Percentiles rank a stretch among this genome's conserved stretches.
Evolutionary conservation across 2,113 vertebrate species (phyloP).

Genomic region (Coryphaenoides rupestris): DNA sequence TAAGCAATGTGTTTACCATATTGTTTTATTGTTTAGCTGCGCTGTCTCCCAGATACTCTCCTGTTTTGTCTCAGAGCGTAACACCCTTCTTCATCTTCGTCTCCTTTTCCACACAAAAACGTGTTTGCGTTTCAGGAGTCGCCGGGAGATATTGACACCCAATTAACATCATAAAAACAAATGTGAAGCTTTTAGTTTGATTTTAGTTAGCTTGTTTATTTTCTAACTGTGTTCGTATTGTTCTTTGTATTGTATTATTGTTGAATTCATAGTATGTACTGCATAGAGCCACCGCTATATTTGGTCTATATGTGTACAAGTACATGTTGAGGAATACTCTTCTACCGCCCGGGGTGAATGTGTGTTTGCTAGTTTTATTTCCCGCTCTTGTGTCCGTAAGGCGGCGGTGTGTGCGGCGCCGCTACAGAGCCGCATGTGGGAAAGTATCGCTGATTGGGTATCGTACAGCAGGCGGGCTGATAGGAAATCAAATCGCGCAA

Average conservation of each 20-base stretch:
- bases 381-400: too few relatives aligned
- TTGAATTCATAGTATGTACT: too few relatives aligned
- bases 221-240: slow-evolving; percentile 24
- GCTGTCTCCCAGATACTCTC: too few relatives aligned
- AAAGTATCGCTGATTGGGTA: slow-evolving; percentile 41
- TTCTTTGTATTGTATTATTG: slow-evolving; percentile 6
- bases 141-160: slow-evolving; percentile 40
- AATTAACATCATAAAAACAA: slow-evolving; percentile 49
- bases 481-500: slow-evolving; percentile 70
- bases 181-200: too few relatives aligned
- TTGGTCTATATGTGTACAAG: too few relatives aligned
- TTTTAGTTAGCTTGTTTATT: slow-evolving; percentile 47
- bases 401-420: not conserved
- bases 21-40: too few relatives aligned
- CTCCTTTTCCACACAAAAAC: slow-evolving; percentile 48
- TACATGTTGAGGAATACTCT: too few relatives aligned
- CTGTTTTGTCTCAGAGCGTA: slow-evolving; percentile 26
- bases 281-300: too few relatives aligned
- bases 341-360: too few relatives aligned
- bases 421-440: slow-evolving; percentile 33
- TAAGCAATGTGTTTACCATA: too few relatives aligned
- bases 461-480: slow-evolving; percentile 57
- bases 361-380: too few relatives aligned
- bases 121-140: not conserved
- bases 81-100: slow-evolving; percentile 38